Evolutionary conservation across 92 coral and sea anemone genomes (phyloP), one percentile per base, ranked within the genome.

Genomic region (Porites divaricata): DNA sequence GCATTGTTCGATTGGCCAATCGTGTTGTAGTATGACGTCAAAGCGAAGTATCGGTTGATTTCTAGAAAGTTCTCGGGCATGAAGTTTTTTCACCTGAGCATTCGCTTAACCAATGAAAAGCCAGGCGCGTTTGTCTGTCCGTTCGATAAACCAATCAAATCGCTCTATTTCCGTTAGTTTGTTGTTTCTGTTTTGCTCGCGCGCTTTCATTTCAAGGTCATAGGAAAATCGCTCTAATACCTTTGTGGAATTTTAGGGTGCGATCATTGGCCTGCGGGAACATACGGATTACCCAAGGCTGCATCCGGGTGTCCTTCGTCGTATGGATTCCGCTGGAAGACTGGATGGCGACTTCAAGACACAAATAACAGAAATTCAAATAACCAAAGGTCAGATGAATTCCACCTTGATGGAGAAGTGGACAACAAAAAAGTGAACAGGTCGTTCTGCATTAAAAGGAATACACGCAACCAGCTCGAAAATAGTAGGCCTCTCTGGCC

Each of bases 271-370:
- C 89, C 89, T 1, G 49, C 80, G 21, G 89, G 89, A 2, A 48
- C 12, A 59, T 85, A 78, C 48, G 89, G 78, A 2, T 28, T 85
- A 24, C 84, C 81, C 8, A 85, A 85, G 41, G 72, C 89, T 75
- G 11, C 4, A 8, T 15, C 66, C 2, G 89, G 89, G 65, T 85
- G 89, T 67, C 89, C 89, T 25, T 49, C 11, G 56, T 58, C 58
- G 14, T 17, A 23, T 9, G 84, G 84, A 3, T 85, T 81, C 76
- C 77, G 14, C 6, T 72, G 76, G 76, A 61, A 70, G 56, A 28
- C 68, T 52, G 89, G 89, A 7, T 85, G 89, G 89, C 61, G 73
- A 52, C 49, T 15, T 21, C 89, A 85, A 23, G 89, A 77, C 52
- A 85, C 72, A 1, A 62, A 77, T 72, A 61, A 70, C 63, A 8